phyloP scores from a whole-genome alignment of 1,140 invertebrate genomes.

The Ylistrum balloti region DNA sequence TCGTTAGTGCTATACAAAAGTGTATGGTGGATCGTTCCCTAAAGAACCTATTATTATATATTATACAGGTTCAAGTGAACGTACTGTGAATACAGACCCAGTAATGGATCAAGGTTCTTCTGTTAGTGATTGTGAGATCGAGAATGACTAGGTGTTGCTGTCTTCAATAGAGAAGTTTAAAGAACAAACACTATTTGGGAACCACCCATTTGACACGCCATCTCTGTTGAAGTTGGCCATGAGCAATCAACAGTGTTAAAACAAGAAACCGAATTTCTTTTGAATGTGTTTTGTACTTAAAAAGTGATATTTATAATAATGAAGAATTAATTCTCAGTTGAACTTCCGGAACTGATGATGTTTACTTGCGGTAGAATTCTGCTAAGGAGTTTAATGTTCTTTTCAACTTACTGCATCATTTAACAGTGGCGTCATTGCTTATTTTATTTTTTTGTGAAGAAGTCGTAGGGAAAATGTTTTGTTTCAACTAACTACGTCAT shows the following conservation, averaged over 20 bases:
- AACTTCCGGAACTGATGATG: neutral
- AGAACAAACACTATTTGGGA: neutral
- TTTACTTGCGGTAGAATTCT: neutral
- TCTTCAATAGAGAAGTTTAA: neutral
- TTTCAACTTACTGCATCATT: neutral
- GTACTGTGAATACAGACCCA: slow-evolving; percentile 37
- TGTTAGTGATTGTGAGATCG: slow-evolving; percentile 11
- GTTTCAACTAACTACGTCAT: neutral
- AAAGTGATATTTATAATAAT: neutral
- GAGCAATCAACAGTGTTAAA: neutral
- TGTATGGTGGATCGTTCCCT: neutral
- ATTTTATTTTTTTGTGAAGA: no score
- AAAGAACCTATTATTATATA: slow-evolving; percentile 53
- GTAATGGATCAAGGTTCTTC: slow-evolving; percentile 23
- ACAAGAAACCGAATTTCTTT: neutral
- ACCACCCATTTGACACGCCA: neutral
- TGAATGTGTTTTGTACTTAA: neutral
- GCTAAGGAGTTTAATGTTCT: neutral
- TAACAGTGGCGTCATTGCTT: no score
- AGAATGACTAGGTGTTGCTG: neutral
- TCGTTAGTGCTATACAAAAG: neutral
- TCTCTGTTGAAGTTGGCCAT: neutral
- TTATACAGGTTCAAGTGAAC: slow-evolving; percentile 52
- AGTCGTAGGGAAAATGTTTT: no score
- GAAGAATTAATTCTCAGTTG: neutral